Percentiles rank a stretch among this genome's conserved stretches.
Conservation (phyloP, 2,113 vertebrate species). For the Bambusicola thoracicus region DNA sequence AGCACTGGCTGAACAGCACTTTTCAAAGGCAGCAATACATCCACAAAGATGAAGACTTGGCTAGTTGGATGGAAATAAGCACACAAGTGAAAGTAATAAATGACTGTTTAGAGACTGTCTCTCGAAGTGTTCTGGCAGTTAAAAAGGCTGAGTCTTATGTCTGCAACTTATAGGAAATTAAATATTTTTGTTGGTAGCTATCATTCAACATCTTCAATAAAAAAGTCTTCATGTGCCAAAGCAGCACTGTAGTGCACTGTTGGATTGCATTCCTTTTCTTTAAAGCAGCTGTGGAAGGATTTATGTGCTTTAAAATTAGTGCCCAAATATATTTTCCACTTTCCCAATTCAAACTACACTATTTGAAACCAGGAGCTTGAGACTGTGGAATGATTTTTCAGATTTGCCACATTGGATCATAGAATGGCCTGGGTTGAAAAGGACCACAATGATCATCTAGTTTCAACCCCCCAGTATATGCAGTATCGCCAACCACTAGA, state of each 20-base stretch:
- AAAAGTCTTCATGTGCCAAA: neutral
- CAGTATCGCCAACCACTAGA: too few species aligned
- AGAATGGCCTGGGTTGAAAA: too few species aligned
- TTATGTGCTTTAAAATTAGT: neutral
- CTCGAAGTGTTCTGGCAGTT: conserved; percentile 3
- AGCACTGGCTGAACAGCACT: neutral
- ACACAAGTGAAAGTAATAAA: conserved; percentile 9
- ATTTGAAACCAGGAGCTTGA: neutral
- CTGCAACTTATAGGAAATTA: conserved; percentile 19
- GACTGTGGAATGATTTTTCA: neutral
- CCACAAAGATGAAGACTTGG: neutral
- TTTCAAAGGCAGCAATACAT: neutral
- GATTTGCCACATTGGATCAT: neutral
- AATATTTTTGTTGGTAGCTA: conserved; percentile 43
- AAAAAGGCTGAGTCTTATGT: neutral
- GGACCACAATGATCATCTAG: too few species aligned
- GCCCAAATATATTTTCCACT: neutral
- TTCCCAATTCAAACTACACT: neutral
- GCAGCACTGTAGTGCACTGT: neutral
- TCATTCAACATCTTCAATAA: conserved; percentile 14
- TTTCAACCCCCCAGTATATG: too few species aligned
- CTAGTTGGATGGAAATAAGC: neutral
- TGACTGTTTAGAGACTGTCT: conserved; percentile 17
- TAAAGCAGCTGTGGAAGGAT: neutral
- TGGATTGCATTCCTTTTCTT: neutral